phyloP scores from a whole-genome alignment of 2,888 invertebrate genomes.

The Elysia crispata region DNA sequence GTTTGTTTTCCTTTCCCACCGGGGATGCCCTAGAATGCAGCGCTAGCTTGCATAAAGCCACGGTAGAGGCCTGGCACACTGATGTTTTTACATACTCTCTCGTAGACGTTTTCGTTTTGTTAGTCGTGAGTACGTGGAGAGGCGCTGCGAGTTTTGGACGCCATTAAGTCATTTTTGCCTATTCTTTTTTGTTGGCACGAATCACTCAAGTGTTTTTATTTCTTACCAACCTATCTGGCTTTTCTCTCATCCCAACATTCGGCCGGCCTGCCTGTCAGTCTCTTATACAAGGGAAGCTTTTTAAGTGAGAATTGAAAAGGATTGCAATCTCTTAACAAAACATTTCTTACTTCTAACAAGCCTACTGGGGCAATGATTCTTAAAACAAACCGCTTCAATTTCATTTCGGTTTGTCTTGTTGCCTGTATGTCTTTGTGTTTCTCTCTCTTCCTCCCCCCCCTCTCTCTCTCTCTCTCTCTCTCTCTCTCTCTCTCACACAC shows the following conservation, averaged over 20 bases:
- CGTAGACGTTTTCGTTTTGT: too few relatives aligned
- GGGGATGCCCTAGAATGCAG: not conserved
- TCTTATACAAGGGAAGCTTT: not conserved
- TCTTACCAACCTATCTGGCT: too few relatives aligned
- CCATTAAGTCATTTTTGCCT: too few relatives aligned
- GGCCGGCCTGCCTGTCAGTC: slow-evolving; percentile 18
- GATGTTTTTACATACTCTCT: not conserved
- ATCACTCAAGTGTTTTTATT: too few relatives aligned
- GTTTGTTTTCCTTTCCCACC: not conserved
- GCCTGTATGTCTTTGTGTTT: not conserved
- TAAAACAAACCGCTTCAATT: not conserved
- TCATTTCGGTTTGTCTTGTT: not conserved
- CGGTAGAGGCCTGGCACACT: not conserved
- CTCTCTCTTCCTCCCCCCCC: slow-evolving; percentile 15
- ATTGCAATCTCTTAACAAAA: too few relatives aligned
- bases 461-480: slow-evolving; percentile 21
- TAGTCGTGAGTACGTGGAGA: not conserved
- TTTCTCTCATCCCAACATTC: not conserved
- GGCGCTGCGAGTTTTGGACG: too few relatives aligned
- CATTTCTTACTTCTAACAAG: not conserved
- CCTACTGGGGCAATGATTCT: not conserved
- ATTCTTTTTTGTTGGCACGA: too few relatives aligned
- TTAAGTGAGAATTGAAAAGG: not conserved
- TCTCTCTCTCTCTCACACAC: slow-evolving; percentile 34
- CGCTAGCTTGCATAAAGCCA: not conserved